Evolutionary conservation across 1,140 invertebrate species (phyloP), one percentile per base, ranked within the genome.

Genomic region (Psix sp.): DNA sequence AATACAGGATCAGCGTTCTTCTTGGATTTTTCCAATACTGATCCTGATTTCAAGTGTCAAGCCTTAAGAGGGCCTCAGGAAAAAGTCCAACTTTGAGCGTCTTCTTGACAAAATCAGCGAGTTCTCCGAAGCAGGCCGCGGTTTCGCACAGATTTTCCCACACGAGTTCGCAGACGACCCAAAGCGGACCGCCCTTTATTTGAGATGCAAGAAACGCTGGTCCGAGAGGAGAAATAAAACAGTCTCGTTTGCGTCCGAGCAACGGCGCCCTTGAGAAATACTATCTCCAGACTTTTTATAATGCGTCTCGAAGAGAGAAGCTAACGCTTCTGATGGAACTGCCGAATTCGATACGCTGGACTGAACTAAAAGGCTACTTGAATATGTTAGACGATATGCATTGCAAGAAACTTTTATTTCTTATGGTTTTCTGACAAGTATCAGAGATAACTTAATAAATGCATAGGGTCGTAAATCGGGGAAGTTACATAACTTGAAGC

Each of bases 1-100:
- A 87, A 87, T 86, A 86, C 82, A 86, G 83, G 84, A 86, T 86
- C 83, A 87, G 84, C 79, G 74, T 82, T 77, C 80, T 81, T 77
- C 81, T 80, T 79, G 81, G 79, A 80, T 81, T 81, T 83, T 80
- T 81, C 76, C 76, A 70, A 68, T 80, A 73, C 82, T 84, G 83
- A 87, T 87, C 83, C 80, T 74, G 81, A 85, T 83, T 65, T 68
- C 68, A 78, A 76, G 17, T 79, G 68, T 71, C 75, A 70, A 80
- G 79, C 81, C 78, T 81, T 75, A 74, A 76, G 71, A 81, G 79
- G 79, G 82, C 78, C 80, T 56, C 48, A 40, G 67, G 80, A 78
- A 74, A 80, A 75, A 78, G 80, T 78, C 75, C n/a, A 86, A 86
- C 83, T 86, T 86, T 86, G 76, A 76, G 1, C 70, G 77, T 86